These are phyloP conservation scores for Zonotrichia leucophrys DNA, from an alignment of 2,113 vertebrate species.

Conservation along the genomic window DNA sequence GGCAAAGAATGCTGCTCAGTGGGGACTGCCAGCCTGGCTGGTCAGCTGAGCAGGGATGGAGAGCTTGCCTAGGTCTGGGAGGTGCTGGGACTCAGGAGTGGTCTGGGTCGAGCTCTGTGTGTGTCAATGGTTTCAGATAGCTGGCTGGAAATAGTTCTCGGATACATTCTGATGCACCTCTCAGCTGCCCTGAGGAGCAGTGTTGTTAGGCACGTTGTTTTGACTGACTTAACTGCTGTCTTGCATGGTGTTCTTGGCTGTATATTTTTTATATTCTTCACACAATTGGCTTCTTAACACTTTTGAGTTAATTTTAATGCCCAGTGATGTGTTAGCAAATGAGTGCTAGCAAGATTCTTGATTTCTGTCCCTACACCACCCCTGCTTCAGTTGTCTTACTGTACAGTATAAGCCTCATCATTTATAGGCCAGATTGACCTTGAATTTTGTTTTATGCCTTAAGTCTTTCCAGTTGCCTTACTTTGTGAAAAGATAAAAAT, in stretches of 20 bases:
- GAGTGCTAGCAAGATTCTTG: neutral
- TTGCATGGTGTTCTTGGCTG: neutral
- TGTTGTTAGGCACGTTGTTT: neutral
- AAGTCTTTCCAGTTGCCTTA: neutral
- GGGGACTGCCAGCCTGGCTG: neutral
- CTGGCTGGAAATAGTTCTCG: neutral
- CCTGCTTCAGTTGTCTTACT: neutral
- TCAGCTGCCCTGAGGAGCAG: neutral
- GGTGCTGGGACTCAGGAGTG: fast-evolving
- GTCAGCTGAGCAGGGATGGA: neutral
- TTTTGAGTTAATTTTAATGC: neutral
- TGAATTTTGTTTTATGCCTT: neutral
- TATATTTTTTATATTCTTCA: neutral
- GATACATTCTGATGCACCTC: neutral
- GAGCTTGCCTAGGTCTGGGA: fast-evolving
- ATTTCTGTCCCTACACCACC: neutral
- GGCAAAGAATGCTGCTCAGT: neutral
- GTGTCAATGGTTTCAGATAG: neutral
- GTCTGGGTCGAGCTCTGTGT: neutral
- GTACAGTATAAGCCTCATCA: neutral
- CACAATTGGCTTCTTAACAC: neutral
- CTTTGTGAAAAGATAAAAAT: neutral
- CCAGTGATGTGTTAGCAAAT: neutral
- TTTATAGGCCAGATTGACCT: neutral
- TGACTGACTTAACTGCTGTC: neutral